Conservation (phyloP, 2,888 invertebrate genomes). For the Mythimna loreyi region DNA sequence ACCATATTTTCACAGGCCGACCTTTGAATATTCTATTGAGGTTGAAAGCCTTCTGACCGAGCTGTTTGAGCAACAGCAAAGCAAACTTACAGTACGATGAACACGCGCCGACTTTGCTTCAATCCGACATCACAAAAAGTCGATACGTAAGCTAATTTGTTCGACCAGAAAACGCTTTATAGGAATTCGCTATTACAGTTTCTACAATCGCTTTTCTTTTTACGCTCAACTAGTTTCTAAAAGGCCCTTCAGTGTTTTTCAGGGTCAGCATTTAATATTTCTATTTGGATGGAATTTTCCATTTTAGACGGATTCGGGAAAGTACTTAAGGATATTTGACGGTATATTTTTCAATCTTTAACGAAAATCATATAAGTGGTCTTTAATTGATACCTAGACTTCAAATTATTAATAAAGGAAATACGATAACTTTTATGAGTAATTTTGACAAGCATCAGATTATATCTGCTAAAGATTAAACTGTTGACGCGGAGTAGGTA, state of each 20-base stretch:
- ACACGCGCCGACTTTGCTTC: conserved; percentile 57
- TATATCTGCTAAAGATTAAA: conserved; percentile 76
- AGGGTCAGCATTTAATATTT: conserved; percentile 14
- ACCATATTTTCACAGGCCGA: conserved; percentile 84
- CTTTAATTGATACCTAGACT: neutral
- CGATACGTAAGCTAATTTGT: conserved; percentile 54
- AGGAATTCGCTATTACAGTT: conserved; percentile 13
- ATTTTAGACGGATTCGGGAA: neutral
- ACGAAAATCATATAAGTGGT: too few relatives aligned
- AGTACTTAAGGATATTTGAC: neutral
- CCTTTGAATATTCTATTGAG: conserved; percentile 88
- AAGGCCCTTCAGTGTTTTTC: conserved; percentile 8
- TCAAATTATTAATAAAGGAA: neutral
- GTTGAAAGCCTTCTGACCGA: conserved; percentile 79
- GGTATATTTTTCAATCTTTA: too few relatives aligned
- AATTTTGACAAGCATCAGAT: conserved; percentile 78
- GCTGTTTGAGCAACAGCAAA: conserved; percentile 74
- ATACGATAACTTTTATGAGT: conserved; percentile 60
- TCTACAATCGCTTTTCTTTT: conserved; percentile 6
- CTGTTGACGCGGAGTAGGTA: conserved; percentile 80
- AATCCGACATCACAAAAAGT: conserved; percentile 55
- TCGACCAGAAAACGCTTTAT: conserved; percentile 28
- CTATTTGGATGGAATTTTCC: neutral
- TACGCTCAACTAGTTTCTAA: conserved; percentile 14
- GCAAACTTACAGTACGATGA: conserved; percentile 69